These are phyloP conservation scores for Psittacula derbiana DNA, from an alignment of 2,797 vertebrate genomes.

Conservation along the genomic window DNA sequence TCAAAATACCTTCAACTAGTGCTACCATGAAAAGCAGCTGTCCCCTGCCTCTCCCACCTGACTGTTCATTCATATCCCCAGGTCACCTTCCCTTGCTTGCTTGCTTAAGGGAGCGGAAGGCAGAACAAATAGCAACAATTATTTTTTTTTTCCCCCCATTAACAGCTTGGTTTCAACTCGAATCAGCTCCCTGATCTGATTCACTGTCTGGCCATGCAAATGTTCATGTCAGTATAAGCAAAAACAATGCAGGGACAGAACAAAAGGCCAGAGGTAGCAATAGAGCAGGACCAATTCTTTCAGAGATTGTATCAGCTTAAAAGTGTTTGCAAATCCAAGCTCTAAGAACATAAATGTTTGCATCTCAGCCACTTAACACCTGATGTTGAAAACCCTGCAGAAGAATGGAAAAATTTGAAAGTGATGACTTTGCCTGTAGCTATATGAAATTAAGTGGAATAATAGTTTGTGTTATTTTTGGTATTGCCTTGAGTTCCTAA, in stretches of 20 bases:
- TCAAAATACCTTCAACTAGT: background rate
- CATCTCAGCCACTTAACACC: background rate
- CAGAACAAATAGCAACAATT: conserved; percentile 16
- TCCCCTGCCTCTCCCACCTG: background rate
- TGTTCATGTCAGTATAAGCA: conserved; percentile 9
- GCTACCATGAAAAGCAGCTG: background rate
- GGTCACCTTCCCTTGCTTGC: conserved; percentile 9
- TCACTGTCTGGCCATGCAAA: conserved; percentile 56
- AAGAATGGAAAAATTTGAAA: background rate
- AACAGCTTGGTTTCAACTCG: background rate
- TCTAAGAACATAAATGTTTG: background rate
- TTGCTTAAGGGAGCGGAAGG: conserved; percentile 29
- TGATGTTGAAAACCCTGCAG: background rate
- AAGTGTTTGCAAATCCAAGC: conserved; percentile 4
- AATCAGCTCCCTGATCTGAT: conserved; percentile 53
- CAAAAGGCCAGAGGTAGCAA: conserved; percentile 31
- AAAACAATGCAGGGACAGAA: conserved; percentile 21
- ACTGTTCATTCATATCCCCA: background rate
- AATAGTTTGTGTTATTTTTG: background rate
- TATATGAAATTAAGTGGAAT: background rate
- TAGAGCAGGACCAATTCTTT: background rate
- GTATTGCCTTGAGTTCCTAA: background rate
- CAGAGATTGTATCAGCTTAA: background rate
- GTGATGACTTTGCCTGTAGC: background rate
- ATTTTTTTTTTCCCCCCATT: too few relatives aligned